Percentiles rank a stretch among this genome's conserved stretches.
These are phyloP conservation scores for Pampus argenteus DNA, from an alignment of 2,797 vertebrate genomes.

Conservation along the genomic window DNA sequence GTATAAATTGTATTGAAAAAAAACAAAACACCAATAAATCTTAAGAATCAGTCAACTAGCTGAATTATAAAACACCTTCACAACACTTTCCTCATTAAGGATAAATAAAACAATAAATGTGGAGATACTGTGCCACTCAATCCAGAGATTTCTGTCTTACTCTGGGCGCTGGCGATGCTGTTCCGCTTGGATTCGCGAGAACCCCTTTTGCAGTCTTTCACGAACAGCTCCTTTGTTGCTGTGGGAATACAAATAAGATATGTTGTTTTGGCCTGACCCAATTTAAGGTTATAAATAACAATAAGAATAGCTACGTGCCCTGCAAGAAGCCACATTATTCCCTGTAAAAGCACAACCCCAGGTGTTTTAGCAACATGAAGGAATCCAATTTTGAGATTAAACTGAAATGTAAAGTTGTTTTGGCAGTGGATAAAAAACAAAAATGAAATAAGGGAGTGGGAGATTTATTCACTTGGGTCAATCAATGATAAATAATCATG, in stretches of 20 bases:
- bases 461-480: slow-evolving; percentile 19
- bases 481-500: slow-evolving; percentile 15
- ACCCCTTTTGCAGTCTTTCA: slow-evolving; percentile 70
- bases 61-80: slow-evolving; percentile 8
- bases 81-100: background rate
- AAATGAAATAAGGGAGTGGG: background rate
- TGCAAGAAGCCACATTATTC: slow-evolving; percentile 48
- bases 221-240: slow-evolving; percentile 70
- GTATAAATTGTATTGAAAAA: background rate
- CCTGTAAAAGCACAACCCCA: slow-evolving; percentile 59
- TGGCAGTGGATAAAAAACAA: slow-evolving; percentile 49
- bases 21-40: background rate
- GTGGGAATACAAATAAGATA: slow-evolving; percentile 79
- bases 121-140: slow-evolving; percentile 71
- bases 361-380: slow-evolving; percentile 50
- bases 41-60: background rate
- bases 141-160: slow-evolving; percentile 36
- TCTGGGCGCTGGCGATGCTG: slow-evolving; percentile 70
- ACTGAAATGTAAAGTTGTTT: slow-evolving; percentile 74
- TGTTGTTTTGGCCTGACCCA: slow-evolving; percentile 81
- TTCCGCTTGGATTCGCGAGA: slow-evolving; percentile 73
- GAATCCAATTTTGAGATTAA: slow-evolving; percentile 30
- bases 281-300: slow-evolving; percentile 83
- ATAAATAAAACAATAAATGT: background rate
- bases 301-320: slow-evolving; percentile 69